Percentiles rank a stretch among this genome's conserved stretches.
Evolutionary conservation across 2,113 vertebrate genomes (phyloP).

Genomic region (Gallinago jamesoni): DNA sequence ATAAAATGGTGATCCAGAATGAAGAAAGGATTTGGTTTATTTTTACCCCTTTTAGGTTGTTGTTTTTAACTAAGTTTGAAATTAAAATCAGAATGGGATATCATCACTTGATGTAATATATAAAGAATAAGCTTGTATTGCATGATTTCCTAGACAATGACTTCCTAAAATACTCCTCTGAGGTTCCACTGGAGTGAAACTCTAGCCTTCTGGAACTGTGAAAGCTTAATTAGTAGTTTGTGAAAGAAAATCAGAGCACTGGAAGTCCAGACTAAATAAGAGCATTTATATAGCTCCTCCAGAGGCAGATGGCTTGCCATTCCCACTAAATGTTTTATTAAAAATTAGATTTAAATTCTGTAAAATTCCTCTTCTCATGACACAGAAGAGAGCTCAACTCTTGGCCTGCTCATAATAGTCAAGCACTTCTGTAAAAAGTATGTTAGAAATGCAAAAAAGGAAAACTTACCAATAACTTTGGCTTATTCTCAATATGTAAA

Average conservation of each 20-base stretch:
- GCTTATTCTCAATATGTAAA: not conserved
- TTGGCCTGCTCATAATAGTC: not conserved
- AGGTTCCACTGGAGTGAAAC: conserved; percentile 15
- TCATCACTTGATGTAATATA: not conserved
- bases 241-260: conserved; percentile 39
- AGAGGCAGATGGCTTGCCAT: not conserved
- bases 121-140: not conserved
- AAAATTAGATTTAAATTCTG: conserved; percentile 59
- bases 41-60: not conserved
- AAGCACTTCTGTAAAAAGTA: not conserved
- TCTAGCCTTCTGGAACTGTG: not conserved
- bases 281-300: not conserved
- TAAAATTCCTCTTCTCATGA: conserved; percentile 30
- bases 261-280: conserved; percentile 16
- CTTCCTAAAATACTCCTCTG: conserved; percentile 9
- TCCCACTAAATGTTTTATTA: conserved; percentile 47
- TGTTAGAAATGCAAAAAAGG: not conserved
- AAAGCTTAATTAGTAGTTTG: conserved; percentile 38
- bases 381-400: not conserved
- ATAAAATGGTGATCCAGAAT: not conserved
- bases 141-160: not conserved
- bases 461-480: not conserved
- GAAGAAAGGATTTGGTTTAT: not conserved
- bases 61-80: not conserved
- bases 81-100: not conserved